Base-by-base conservation (phyloP, 2,797 vertebrate genomes). In the Channallabes apus region DNA sequence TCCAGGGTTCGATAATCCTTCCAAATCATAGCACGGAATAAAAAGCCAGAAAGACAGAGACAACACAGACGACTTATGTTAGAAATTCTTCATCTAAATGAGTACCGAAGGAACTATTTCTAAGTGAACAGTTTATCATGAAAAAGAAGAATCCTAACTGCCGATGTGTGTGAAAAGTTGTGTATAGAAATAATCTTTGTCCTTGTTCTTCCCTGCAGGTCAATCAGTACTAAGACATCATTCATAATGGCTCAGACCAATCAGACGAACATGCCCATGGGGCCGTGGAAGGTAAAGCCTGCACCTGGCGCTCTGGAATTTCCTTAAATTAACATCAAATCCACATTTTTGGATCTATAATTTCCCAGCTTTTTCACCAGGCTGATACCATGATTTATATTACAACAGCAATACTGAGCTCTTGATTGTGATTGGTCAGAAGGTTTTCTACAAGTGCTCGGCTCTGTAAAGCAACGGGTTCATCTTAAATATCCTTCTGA, bases 161-260 rank as follows among this genome's bases (percentile, higher is more conserved):
- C 32, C 5, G 65, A 35, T 29, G 17, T 38, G 38, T 72, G 59
- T 87, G 11, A 69, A 82, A 46, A 32, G 8, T 61, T 76, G n/a
- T 77, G 32, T 61, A 4, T 8, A 24, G 24, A 46, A 78, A 56
- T 82, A 61, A 82, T 27, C 27, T 71, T 88, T 65, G 24, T 58
- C 56, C 58, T 41, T 38, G 69, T 85, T 64, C 24, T 84, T 80
- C 6, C 9, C 24, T 41, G 29, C 88, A 95, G 94, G 90, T 93
- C 84, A 91, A 35, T 79, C 86, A 85, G 89, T 90, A 32, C 91
- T 91, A 83, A 90, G 84, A 93, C 92, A 91, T 79, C 92, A 80
- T 85, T 93, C 89, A 96, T 93, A 90, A 99, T 99, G 98, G 96
- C 98, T 95, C 96, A 95, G 93, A 98, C 95, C 88, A 98, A 96